phyloP scores from a whole-genome alignment of 2,797 vertebrate genomes.

The Anableps anableps region DNA sequence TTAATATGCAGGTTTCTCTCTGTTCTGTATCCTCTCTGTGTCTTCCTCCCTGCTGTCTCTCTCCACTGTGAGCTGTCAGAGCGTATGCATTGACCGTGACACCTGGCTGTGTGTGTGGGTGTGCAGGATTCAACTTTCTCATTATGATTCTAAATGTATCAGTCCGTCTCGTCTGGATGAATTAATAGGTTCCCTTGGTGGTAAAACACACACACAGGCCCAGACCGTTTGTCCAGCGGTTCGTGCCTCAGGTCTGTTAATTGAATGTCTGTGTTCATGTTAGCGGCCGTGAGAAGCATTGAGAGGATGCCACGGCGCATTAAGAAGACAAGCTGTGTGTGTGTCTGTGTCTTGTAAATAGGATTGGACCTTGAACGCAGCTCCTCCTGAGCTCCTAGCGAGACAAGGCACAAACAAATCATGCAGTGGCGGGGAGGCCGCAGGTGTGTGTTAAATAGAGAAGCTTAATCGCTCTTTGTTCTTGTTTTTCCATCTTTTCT shows the following conservation, averaged over 20 bases:
- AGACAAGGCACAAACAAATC: conserved; percentile 61
- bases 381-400: conserved; percentile 45
- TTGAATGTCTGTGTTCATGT: conserved; percentile 72
- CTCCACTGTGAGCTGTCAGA: conserved; percentile 38
- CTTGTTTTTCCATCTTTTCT: not conserved
- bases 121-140: conserved; percentile 44
- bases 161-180: conserved; percentile 58
- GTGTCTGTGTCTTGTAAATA: conserved; percentile 46
- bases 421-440: conserved; percentile 29
- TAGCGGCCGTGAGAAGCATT: conserved; percentile 52
- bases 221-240: conserved; percentile 46
- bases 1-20: not conserved
- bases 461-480: not conserved
- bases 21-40: not conserved
- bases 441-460: conserved; percentile 32
- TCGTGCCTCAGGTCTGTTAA: conserved; percentile 55
- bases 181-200: conserved; percentile 63
- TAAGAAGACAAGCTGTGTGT: conserved; percentile 56
- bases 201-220: conserved; percentile 30
- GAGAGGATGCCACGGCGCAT: conserved; percentile 68
- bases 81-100: conserved; percentile 17
- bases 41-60: conserved; percentile 2
- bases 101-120: conserved; percentile 13
- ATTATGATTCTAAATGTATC: conserved; percentile 62
- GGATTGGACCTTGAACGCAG: conserved; percentile 59